Evolutionary conservation across 2,888 invertebrate species (phyloP), one percentile per base, ranked within the genome.

Genomic region (Agonum fuliginosum): DNA sequence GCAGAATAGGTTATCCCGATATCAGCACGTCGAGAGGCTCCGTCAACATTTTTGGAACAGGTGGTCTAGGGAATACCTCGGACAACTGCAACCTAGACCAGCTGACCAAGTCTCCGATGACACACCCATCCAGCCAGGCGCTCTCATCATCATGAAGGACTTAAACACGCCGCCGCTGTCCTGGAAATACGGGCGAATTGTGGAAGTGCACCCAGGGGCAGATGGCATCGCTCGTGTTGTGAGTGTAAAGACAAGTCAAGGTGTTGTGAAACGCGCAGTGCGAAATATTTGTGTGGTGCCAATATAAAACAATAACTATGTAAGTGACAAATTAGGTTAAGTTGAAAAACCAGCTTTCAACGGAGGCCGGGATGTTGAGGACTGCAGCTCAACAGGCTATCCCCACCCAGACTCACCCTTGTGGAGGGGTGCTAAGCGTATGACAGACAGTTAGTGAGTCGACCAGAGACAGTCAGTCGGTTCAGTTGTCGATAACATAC

Each of bases 61-160:
- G 12, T 79, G 78, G 79, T 62, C 46, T 27, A 69, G n/a, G 34
- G 79, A 79, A 54, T 79, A 79, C n/a, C 41, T 79, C n/a, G 51
- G 70, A 3, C 75, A 78, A 12, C 70, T 78, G 6, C 79, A 79
- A 75, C 41, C 75, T 8, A 65, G 72, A 71, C 22, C 74, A 14
- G 78, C 72, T 19, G 67, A 71, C 75, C 71, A 65, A 10, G 58
- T 41, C n/a, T 8, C 10, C 10, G 48, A 75, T 30, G 58, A 51
- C 14, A n/a, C 17, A 17, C 12, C 2, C 14, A 12, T 62, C 1
- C 37, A 41, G 12, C 22, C 67, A 17, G 67, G 67, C 0, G 20
- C 19, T 12, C 65, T 78, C n/a, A 72, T 79, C 14, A 12, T 78
- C 14, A 22, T 79, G 8, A 65, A 37, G 17, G 75, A 79, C 48